Conservation (phyloP, 1,140 invertebrate species). For the Zaprionus tsacasi region DNA sequence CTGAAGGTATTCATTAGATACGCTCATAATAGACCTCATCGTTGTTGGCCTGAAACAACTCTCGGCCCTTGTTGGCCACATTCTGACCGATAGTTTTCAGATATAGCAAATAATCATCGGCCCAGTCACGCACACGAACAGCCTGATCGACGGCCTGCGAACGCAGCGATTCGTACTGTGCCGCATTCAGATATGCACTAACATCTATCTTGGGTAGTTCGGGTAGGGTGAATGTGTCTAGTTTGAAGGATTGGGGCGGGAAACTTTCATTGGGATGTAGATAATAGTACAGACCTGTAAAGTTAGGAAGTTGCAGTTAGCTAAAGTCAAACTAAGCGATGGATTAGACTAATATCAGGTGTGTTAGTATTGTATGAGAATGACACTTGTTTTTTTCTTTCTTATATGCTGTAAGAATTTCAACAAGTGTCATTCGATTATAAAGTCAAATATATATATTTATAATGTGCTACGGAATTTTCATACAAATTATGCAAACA, state of each 20-base stretch:
- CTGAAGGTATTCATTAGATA: slow-evolving; percentile 60
- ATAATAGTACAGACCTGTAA: slow-evolving; percentile 83
- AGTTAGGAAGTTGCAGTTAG: slow-evolving; percentile 36
- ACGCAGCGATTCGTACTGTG: slow-evolving; percentile 64
- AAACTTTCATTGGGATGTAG: slow-evolving; percentile 82
- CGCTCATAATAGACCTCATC: slow-evolving; percentile 76
- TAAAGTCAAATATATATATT: slow-evolving; percentile 50
- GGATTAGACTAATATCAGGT: neutral
- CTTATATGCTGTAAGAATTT: no score
- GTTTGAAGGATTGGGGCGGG: slow-evolving; percentile 71
- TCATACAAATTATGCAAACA: slow-evolving; percentile 21
- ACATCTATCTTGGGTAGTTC: slow-evolving; percentile 58
- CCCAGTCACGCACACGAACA: slow-evolving; percentile 73
- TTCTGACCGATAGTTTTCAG: slow-evolving; percentile 76
- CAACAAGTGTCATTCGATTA: slow-evolving; percentile 24
- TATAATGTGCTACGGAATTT: neutral
- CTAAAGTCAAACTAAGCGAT: neutral
- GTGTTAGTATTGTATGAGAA: neutral
- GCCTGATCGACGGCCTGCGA: slow-evolving; percentile 64
- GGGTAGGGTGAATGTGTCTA: slow-evolving; percentile 62
- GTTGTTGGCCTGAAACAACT: slow-evolving; percentile 64
- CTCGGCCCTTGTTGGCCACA: slow-evolving; percentile 65
- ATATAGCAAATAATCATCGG: slow-evolving; percentile 79
- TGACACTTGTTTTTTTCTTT: neutral
- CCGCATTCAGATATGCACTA: slow-evolving; percentile 68